Base-by-base conservation (phyloP, 2,888 invertebrate species). In the Colletes collaris region DNA sequence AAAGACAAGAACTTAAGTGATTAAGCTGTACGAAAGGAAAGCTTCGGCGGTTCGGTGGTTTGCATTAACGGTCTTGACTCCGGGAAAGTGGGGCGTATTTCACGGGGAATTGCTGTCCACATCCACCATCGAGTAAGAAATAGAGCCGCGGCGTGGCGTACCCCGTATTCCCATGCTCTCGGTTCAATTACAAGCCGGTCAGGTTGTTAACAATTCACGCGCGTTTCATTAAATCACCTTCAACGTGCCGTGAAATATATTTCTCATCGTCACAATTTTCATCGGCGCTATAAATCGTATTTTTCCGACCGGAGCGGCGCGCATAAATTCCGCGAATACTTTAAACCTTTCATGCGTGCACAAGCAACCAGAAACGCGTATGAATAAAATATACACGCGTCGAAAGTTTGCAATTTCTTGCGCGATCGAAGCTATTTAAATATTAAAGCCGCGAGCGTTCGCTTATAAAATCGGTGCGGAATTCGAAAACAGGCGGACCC, bases 31-130 rank as follows among this genome's bases (percentile, higher is more conserved):
- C 77, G 86, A 78, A 84, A 82, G 85, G 83, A 84, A 79, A 82
- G 83, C 74, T 76, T 67, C 77, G 72, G 81, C 79, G 84, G 83
- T 85, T 87, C 77, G 77, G 84, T 68, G 88, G 88, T 87, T 89
- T 88, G 87, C 87, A 88, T 88, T 86, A 87, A 88, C 88, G 87
- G 82, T 79, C 85, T 79, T 85, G 85, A 85, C 83, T 85, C 78
- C 56, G 66, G 77, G 86, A 79, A 83, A 86, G 79, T 83, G 82
- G 84, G 67, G 72, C 83, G 85, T 87, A 87, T 82, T 86, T 86
- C 84, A 87, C 80, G 65, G 84, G 78, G 82, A 86, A 86, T 85
- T 87, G 83, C 83, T 86, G 86, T 86, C 86, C 82, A 73, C 85
- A 76, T 81, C 83, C 80, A 78, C 85, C 86, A 86, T 85, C 73